Percentiles rank a stretch among this genome's conserved stretches.
Conservation (phyloP, 2,113 vertebrate species). For the Cebidichthys violaceus region DNA sequence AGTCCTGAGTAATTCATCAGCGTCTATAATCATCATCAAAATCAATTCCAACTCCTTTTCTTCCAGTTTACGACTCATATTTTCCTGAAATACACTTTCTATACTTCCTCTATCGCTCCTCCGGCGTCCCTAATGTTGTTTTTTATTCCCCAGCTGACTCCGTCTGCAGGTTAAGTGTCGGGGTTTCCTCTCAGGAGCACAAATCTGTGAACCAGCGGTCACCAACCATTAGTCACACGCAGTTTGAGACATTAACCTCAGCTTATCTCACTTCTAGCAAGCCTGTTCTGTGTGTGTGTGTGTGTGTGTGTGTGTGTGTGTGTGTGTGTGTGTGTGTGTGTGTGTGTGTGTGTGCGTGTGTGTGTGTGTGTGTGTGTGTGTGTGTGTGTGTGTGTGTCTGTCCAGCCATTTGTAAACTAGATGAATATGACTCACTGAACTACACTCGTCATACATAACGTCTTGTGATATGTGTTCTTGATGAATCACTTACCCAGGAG, state of each 20-base stretch:
- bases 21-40: not conserved
- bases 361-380: too few relatives aligned
- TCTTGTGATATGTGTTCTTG: constrained; percentile 17
- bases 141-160: not conserved
- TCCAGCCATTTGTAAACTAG: constrained; percentile 24
- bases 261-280: not conserved
- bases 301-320: constrained; percentile 15
- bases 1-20: not conserved
- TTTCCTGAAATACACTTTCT: not conserved
- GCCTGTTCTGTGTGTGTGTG: constrained; percentile 4
- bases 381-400: constrained; percentile 10
- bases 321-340: constrained; percentile 21
- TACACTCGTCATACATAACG: constrained; percentile 35
- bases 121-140: not conserved
- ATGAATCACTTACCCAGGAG: constrained; percentile 38
- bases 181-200: constrained; percentile 1
- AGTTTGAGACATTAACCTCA: constrained; percentile 54
- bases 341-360: too few relatives aligned
- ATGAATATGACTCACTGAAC: constrained; percentile 41
- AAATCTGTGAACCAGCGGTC: constrained; percentile 22
- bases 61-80: not conserved
- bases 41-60: not conserved
- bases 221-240: constrained; percentile 48
- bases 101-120: not conserved
- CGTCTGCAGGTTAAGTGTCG: constrained; percentile 32